Percentiles rank a stretch among this genome's conserved stretches.
phyloP scores from a whole-genome alignment of 1,140 invertebrate genomes.

The Heterodera schachtii region DNA sequence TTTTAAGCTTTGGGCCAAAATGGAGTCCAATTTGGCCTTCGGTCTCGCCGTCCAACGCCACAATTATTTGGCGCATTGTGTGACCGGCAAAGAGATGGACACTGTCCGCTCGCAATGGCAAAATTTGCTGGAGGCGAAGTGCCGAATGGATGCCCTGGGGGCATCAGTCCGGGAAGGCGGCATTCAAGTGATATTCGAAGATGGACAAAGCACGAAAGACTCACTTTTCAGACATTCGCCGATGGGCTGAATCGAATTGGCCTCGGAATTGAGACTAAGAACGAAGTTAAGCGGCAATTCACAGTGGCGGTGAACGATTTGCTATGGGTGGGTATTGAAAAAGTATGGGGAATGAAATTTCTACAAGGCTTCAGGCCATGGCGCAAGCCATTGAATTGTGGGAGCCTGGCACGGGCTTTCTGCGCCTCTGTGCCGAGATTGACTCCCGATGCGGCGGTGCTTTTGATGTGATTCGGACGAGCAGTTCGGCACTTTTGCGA shows the following conservation, averaged over 20 bases:
- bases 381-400: conserved; percentile 18
- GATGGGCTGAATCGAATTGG: background rate
- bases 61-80: conserved; percentile 55
- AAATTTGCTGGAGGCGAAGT: conserved; percentile 38
- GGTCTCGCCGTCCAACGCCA: conserved; percentile 58
- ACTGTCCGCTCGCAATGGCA: conserved; percentile 51
- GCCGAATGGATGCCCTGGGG: conserved; percentile 5
- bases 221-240: background rate
- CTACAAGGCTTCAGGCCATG: conserved; percentile 26
- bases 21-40: conserved; percentile 52
- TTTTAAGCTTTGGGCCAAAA: conserved; percentile 41
- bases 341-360: background rate
- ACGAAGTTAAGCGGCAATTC: background rate
- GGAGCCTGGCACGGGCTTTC: conserved; percentile 27
- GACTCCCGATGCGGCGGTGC: conserved; percentile 12
- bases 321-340: conserved; percentile 1
- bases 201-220: background rate
- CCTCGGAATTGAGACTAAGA: background rate
- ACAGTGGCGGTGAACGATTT: conserved; percentile 3
- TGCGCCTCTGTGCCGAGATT: conserved; percentile 28
- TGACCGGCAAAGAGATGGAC: conserved; percentile 58
- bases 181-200: background rate
- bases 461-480: conserved; percentile 1
- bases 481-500: conserved; percentile 8
- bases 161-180: background rate